Conservation (phyloP, 2,888 invertebrate species). For the Pterostichus madidus region DNA sequence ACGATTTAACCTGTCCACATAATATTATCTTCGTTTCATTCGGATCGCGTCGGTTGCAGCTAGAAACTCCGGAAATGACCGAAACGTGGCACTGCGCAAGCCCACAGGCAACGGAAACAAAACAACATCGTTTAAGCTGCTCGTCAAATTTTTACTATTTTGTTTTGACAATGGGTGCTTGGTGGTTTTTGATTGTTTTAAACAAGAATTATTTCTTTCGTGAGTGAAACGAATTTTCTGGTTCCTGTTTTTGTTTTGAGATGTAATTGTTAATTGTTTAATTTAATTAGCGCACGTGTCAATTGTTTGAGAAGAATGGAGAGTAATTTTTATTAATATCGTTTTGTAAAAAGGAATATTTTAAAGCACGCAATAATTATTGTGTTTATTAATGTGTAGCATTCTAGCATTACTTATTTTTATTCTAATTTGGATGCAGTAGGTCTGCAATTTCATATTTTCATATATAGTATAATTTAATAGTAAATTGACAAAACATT, state of each 20-base stretch:
- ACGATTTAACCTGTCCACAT: conserved; percentile 4
- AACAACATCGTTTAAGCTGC: neutral
- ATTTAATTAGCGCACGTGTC: conserved; percentile 17
- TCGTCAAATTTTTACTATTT: conserved; percentile 21
- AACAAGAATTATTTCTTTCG: neutral
- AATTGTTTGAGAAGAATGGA: conserved; percentile 20
- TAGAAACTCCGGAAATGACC: conserved; percentile 46
- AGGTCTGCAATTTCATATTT: too few species aligned
- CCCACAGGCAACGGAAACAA: conserved; percentile 30
- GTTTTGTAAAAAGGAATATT: neutral
- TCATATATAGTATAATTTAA: too few species aligned
- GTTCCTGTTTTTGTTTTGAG: conserved; percentile 32
- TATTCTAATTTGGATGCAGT: too few species aligned
- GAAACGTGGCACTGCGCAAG: neutral
- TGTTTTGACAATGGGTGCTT: conserved; percentile 27
- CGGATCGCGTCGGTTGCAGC: conserved; percentile 17
- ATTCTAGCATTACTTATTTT: too few species aligned
- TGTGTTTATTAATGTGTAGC: too few species aligned
- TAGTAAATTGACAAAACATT: too few species aligned
- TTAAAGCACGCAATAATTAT: too few species aligned
- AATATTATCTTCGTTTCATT: conserved; percentile 12
- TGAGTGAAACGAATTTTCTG: conserved; percentile 3
- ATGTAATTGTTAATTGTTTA: conserved; percentile 13
- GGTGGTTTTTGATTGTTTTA: neutral
- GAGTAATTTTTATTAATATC: neutral